Conservation (phyloP, 2,797 vertebrate species). For the Phyllotis vaccarum region DNA sequence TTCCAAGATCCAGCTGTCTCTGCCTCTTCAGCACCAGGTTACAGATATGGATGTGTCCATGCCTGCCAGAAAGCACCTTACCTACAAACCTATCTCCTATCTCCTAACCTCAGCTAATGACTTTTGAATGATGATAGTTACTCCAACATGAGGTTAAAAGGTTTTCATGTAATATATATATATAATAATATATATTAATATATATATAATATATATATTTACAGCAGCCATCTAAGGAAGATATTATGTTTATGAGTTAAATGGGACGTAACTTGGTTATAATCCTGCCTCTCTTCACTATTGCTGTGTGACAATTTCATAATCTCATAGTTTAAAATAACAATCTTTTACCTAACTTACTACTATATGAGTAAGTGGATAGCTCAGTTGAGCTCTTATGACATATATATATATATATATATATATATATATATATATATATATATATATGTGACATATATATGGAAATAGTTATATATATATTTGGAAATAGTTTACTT, state of each 20-base stretch:
- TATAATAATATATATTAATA: too few species aligned
- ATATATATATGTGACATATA: too few species aligned
- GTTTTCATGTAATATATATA: neutral
- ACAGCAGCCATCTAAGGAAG: too few species aligned
- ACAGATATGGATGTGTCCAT: neutral
- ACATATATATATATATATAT: too few species aligned
- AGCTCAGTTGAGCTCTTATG: neutral
- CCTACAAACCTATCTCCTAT: neutral
- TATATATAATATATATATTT: too few species aligned
- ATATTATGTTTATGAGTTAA: too few species aligned
- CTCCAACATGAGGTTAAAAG: neutral
- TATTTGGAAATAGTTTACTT: neutral
- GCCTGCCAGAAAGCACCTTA: neutral
- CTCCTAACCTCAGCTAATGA: neutral
- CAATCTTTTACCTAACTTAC: neutral
- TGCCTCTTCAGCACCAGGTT: neutral
- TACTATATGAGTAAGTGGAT: neutral
- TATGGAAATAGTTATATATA: too few species aligned
- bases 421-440: too few species aligned
- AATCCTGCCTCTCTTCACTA: neutral
- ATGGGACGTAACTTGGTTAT: neutral
- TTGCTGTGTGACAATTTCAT: neutral
- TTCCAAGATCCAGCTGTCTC: neutral
- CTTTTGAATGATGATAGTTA: neutral
- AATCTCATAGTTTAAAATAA: conserved; percentile 16